Percentiles rank a stretch among this genome's conserved stretches.
These are phyloP conservation scores for Noctua janthina DNA, from an alignment of 2,888 invertebrate genomes.

Conservation along the genomic window DNA sequence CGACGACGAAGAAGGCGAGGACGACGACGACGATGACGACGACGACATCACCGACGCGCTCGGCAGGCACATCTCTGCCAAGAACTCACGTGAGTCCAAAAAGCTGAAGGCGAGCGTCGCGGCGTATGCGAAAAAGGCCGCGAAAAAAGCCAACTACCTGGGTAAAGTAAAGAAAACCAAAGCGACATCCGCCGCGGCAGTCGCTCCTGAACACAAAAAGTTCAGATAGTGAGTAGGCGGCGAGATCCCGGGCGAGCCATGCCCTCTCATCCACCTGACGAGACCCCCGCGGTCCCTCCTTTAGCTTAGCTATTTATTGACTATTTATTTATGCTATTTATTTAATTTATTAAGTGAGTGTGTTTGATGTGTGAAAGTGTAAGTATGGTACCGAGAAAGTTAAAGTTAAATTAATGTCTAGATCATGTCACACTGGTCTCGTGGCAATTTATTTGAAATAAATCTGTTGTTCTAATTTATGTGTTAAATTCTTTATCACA, in stretches of 20 bases:
- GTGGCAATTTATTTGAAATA: constrained; percentile 90
- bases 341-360: constrained; percentile 91
- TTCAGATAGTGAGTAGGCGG: constrained; percentile 88
- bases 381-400: constrained; percentile 87
- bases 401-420: constrained; percentile 90
- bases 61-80: constrained; percentile 84
- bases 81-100: constrained; percentile 96
- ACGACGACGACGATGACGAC: constrained; percentile 91
- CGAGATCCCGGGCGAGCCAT: constrained; percentile 78
- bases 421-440: constrained; percentile 90
- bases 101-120: constrained; percentile 88
- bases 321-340: constrained; percentile 91
- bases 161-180: constrained; percentile 90
- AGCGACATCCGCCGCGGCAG: constrained; percentile 86
- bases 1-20: constrained; percentile 92
- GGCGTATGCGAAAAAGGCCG: constrained; percentile 86
- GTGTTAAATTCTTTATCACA: constrained; percentile 87
- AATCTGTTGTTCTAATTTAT: constrained; percentile 89
- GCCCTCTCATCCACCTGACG: constrained; percentile 86
- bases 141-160: constrained; percentile 87
- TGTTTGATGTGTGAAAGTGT: constrained; percentile 89
- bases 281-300: constrained; percentile 86
- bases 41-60: constrained; percentile 92
- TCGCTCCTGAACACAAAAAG: constrained; percentile 89
- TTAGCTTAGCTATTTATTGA: constrained; percentile 91